Evolutionary conservation across 2,888 invertebrate genomes (phyloP).

Genomic region (Synanthedon formicaeformis): DNA sequence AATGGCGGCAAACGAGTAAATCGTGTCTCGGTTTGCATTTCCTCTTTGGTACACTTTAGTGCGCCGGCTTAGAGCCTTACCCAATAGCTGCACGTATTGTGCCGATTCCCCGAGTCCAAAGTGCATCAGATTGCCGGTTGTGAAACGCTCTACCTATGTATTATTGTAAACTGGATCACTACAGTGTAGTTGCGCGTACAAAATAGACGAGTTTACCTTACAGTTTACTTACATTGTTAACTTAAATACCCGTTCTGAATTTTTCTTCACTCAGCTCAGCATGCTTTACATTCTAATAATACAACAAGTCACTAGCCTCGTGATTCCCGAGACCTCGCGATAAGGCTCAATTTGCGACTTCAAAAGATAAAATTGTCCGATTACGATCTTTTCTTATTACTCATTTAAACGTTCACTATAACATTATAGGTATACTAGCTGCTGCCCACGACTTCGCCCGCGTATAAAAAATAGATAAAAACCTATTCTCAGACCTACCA

Average conservation of each 20-base stretch:
- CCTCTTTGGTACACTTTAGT: conserved; percentile 14
- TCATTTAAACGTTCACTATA: conserved; percentile 7
- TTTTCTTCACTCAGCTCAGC: not conserved
- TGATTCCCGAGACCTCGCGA: conserved; percentile 17
- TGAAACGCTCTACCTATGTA: conserved; percentile 28
- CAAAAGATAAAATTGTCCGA: conserved; percentile 19
- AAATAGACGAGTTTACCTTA: not conserved
- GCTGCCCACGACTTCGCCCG: no score
- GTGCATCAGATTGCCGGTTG: conserved; percentile 42
- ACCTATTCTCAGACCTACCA: no score
- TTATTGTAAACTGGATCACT: conserved; percentile 27
- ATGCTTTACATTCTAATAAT: not conserved
- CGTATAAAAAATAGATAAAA: no score
- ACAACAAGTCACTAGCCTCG: conserved; percentile 7
- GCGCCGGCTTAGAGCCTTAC: conserved; percentile 17
- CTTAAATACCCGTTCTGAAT: not conserved
- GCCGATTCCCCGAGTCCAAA: conserved; percentile 31
- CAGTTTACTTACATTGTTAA: not conserved
- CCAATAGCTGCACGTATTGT: conserved; percentile 33
- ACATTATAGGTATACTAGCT: not conserved
- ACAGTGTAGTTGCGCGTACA: conserved; percentile 6
- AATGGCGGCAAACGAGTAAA: conserved; percentile 7
- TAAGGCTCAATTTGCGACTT: conserved; percentile 19
- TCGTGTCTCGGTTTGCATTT: conserved; percentile 19
- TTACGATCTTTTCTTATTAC: conserved; percentile 16